Evolutionary conservation across 2,797 vertebrate species (phyloP).

Genomic region (Semotilus atromaculatus): DNA sequence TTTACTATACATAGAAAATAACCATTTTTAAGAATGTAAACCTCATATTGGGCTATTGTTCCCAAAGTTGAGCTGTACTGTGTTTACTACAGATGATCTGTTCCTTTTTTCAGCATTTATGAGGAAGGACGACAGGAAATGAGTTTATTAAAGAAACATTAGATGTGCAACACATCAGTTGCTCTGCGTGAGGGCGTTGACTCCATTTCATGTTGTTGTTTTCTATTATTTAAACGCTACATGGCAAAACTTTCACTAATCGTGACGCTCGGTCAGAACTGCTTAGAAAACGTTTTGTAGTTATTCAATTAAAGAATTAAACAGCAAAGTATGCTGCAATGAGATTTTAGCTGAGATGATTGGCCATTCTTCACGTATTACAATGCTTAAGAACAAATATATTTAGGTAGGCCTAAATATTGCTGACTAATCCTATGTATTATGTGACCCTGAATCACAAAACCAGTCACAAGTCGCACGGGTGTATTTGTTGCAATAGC

Average conservation of each 20-base stretch:
- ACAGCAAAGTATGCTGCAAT: not conserved
- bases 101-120: not conserved
- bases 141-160: constrained; percentile 39
- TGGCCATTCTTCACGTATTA: not conserved
- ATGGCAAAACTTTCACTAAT: not conserved
- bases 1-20: no score
- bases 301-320: not conserved
- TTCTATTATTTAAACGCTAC: not conserved
- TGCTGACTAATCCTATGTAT: not conserved
- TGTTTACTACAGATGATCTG: not conserved
- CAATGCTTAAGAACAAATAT: not conserved
- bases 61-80: not conserved
- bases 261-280: not conserved
- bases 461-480: no score
- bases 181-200: not conserved
- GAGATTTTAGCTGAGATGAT: not conserved
- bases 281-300: not conserved
- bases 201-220: not conserved
- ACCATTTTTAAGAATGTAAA: not conserved
- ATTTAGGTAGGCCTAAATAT: not conserved
- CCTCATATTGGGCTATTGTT: not conserved
- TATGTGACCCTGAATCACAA: no score
- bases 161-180: not conserved
- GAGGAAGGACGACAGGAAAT: constrained; percentile 18
- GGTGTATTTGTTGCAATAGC: no score